Conservation (phyloP, 1,140 invertebrate species). For the Mylabris phalerata region DNA sequence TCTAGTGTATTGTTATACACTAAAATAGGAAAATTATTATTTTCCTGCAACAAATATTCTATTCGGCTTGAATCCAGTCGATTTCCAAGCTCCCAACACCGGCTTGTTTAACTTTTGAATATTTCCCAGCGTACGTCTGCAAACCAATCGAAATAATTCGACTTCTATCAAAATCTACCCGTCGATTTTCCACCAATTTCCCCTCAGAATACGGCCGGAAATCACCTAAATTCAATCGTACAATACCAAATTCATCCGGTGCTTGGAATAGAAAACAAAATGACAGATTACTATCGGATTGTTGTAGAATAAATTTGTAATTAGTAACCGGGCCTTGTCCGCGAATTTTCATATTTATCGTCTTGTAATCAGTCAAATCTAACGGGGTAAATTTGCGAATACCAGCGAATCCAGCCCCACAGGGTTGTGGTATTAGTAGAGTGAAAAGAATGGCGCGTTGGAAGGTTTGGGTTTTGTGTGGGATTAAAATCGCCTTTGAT, state of each 20-base stretch:
- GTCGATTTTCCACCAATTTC: slow-evolving; percentile 46
- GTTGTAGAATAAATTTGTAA: slow-evolving; percentile 8
- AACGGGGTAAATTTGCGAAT: slow-evolving; percentile 43
- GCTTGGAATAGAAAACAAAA: slow-evolving; percentile 6
- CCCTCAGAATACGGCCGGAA: slow-evolving; percentile 12
- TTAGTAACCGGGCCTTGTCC: slow-evolving; percentile 51
- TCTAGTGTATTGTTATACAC: too few species aligned
- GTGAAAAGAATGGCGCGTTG: slow-evolving; percentile 61
- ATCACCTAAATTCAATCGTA: neutral
- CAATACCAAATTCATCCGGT: slow-evolving; percentile 1
- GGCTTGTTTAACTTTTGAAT: slow-evolving; percentile 55
- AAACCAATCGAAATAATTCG: slow-evolving; percentile 58
- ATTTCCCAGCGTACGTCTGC: slow-evolving; percentile 64
- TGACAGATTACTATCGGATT: neutral
- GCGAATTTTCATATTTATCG: slow-evolving; percentile 50
- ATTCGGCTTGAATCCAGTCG: slow-evolving; percentile 50
- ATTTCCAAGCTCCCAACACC: slow-evolving; percentile 61
- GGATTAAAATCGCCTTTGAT: slow-evolving; percentile 55
- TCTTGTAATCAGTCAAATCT: slow-evolving; percentile 46
- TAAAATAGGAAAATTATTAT: too few species aligned
- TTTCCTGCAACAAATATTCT: too few species aligned
- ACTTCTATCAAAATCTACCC: slow-evolving; percentile 48
- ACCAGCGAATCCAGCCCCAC: slow-evolving; percentile 65
- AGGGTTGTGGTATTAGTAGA: slow-evolving; percentile 60
- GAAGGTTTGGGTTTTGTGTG: slow-evolving; percentile 53